These are phyloP conservation scores for Atta colombica DNA, from an alignment of 1,140 invertebrate genomes.

Conservation along the genomic window DNA sequence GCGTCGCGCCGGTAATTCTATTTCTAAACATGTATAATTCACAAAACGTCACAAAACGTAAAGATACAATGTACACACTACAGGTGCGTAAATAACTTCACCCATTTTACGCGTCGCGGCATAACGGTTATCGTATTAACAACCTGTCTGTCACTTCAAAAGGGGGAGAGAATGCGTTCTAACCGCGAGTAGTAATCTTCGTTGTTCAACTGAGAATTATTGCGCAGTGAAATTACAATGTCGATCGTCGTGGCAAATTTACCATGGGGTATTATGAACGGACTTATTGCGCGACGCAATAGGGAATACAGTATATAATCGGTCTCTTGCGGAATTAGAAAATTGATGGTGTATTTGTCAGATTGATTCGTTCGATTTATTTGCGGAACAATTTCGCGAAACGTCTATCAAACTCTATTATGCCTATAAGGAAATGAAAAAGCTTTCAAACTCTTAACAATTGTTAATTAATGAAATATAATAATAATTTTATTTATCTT, in stretches of 20 bases:
- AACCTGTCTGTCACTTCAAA: conserved; percentile 67
- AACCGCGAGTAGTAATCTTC: conserved; percentile 60
- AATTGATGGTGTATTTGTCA: background rate
- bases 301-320: conserved; percentile 8
- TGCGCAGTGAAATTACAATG: conserved; percentile 46
- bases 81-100: conserved; percentile 70
- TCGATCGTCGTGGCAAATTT: conserved; percentile 55
- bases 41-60: conserved; percentile 15
- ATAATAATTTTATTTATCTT: no score
- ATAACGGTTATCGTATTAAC: conserved; percentile 70
- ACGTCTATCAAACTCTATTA: background rate
- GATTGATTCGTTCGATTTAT: background rate
- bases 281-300: conserved; percentile 8
- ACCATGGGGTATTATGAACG: conserved; percentile 16
- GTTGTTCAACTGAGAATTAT: conserved; percentile 57
- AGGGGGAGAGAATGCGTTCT: conserved; percentile 33
- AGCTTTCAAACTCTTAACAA: no score
- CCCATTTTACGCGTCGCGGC: conserved; percentile 60
- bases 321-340: conserved; percentile 31
- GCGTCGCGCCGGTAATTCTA: conserved; percentile 18
- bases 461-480: no score
- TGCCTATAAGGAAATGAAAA: no score
- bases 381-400: conserved; percentile 4
- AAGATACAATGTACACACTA: conserved; percentile 39
- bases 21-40: background rate